Evolutionary conservation across 2,888 invertebrate species (phyloP).

Genomic region (Charanyca ferruginea): DNA sequence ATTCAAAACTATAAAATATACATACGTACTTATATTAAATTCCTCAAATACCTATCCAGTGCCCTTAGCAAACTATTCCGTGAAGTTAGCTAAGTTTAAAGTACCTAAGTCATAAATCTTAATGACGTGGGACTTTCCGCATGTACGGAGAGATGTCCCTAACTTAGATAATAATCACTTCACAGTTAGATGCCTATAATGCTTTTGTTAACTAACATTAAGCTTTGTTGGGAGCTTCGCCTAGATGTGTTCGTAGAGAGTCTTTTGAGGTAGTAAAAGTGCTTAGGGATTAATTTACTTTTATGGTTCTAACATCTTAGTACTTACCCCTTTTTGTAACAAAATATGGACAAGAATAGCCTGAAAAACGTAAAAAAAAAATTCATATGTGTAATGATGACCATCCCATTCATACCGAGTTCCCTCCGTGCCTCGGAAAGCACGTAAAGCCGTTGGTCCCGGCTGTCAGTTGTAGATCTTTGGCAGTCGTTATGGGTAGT

Average conservation of each 20-base stretch:
- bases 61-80: conserved; percentile 50
- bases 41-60: conserved; percentile 23
- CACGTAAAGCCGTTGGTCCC: too few species aligned
- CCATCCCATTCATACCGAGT: too few species aligned
- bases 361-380: too few species aligned
- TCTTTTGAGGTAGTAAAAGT: background rate
- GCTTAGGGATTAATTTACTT: background rate
- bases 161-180: conserved; percentile 59
- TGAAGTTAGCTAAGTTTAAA: conserved; percentile 57
- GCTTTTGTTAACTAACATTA: conserved; percentile 39
- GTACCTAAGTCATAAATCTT: conserved; percentile 60
- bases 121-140: conserved; percentile 55
- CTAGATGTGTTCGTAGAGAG: background rate
- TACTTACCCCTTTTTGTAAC: too few species aligned
- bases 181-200: conserved; percentile 25
- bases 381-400: too few species aligned
- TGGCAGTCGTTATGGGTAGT: too few species aligned
- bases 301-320: too few species aligned
- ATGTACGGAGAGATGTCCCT: conserved; percentile 44
- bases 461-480: too few species aligned
- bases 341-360: too few species aligned
- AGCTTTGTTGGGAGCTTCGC: conserved; percentile 3
- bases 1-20: too few species aligned
- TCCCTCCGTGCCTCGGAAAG: too few species aligned
- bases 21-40: conserved; percentile 29